phyloP scores from a whole-genome alignment of 2,113 vertebrate species.

The Channa argus region DNA sequence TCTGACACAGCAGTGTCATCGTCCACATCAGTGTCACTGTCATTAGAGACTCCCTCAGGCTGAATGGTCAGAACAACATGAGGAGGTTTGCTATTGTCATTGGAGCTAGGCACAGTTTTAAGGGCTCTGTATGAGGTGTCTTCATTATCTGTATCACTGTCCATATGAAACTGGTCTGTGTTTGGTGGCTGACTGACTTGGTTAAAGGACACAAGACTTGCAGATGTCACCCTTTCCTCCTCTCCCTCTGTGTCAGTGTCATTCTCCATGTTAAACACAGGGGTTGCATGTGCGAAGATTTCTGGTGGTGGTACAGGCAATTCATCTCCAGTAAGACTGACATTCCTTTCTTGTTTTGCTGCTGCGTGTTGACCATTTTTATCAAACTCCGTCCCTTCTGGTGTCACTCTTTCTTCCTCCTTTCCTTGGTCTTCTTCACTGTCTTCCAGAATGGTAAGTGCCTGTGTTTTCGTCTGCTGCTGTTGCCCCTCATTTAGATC shows the following conservation, averaged over 20 bases:
- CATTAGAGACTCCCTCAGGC: conserved; percentile 39
- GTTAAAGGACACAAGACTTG: conserved; percentile 3
- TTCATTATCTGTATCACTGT: conserved; percentile 78
- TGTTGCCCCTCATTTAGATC: conserved; percentile 51
- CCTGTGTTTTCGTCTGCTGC: conserved; percentile 42
- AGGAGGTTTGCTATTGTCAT: conserved; percentile 7
- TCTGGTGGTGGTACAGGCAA: conserved; percentile 15
- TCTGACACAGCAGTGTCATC: conserved; percentile 38
- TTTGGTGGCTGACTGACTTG: conserved; percentile 28
- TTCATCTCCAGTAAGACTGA: conserved; percentile 9
- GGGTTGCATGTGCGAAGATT: conserved; percentile 8
- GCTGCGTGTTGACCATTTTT: conserved; percentile 12
- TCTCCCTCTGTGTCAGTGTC: conserved; percentile 76
- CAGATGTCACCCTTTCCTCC: conserved; percentile 37
- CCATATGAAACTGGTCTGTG: conserved; percentile 60
- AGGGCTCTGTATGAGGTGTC: conserved; percentile 4
- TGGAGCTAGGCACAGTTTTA: conserved; percentile 9
- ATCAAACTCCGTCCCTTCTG: conserved; percentile 2
- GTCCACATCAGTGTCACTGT: conserved; percentile 76
- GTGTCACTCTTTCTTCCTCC: conserved; percentile 19
- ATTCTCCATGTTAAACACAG: conserved; percentile 73
- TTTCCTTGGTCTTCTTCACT: conserved; percentile 44
- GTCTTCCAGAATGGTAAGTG: conserved; percentile 30
- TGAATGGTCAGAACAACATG: conserved; percentile 23
- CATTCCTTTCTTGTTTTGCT: conserved; percentile 16